Evolutionary conservation across 2,113 vertebrate genomes (phyloP).

Genomic region (Opisthocomus hoazin): DNA sequence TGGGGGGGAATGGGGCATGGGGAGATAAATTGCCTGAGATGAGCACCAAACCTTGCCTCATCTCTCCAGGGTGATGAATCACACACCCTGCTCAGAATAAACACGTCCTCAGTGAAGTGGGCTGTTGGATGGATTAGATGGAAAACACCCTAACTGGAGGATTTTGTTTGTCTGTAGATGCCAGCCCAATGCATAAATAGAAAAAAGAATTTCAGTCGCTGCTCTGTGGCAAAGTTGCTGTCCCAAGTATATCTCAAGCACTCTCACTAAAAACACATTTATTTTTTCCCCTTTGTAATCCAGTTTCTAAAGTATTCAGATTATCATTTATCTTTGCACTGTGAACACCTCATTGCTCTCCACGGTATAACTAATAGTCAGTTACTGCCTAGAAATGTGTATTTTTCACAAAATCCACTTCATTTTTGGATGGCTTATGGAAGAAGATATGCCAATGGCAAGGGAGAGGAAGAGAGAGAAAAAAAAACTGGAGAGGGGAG

Average conservation of each 20-base stretch:
- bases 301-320: not conserved
- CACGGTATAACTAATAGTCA: not conserved
- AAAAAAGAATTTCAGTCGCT: not conserved
- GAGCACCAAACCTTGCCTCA: conserved; percentile 55
- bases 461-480: not conserved
- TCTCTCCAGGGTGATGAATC: conserved; percentile 56
- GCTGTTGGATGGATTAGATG: not conserved
- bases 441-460: not conserved
- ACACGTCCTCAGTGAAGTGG: not conserved
- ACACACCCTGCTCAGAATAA: conserved; percentile 30
- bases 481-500: not conserved
- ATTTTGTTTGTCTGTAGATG: not conserved
- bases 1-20: not conserved
- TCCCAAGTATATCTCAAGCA: not conserved
- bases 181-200: not conserved
- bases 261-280: not conserved
- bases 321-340: not conserved
- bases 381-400: not conserved
- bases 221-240: not conserved
- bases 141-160: not conserved
- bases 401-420: not conserved
- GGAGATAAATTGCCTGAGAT: conserved; percentile 29
- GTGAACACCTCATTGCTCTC: not conserved
- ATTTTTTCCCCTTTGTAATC: not conserved
- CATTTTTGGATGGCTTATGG: not conserved